Conservation (phyloP, 2,113 vertebrate species). For the Phalacrocorax brasilianus region DNA sequence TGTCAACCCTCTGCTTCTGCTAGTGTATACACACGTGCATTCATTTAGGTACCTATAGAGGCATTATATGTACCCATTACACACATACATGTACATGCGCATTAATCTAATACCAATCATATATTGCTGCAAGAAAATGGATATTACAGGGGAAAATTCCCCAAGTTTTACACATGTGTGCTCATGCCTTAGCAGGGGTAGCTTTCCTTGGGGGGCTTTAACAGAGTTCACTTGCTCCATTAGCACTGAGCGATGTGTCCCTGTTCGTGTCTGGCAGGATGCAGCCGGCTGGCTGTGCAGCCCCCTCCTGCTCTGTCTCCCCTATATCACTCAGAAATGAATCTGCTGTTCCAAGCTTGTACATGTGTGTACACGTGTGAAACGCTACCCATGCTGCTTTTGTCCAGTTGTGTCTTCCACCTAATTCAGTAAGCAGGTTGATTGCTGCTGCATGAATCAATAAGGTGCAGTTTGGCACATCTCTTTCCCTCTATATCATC, state of each 20-base stretch:
- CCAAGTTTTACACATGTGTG: fast-evolving
- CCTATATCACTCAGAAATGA: background rate
- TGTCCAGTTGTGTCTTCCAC: background rate
- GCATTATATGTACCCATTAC: background rate
- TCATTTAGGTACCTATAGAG: fast-evolving
- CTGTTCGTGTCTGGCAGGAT: background rate
- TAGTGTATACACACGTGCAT: fast-evolving
- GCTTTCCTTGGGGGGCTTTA: background rate
- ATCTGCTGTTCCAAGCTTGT: background rate
- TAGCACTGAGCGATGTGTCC: fast-evolving
- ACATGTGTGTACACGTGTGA: no score
- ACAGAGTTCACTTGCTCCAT: fast-evolving
- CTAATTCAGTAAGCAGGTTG: background rate
- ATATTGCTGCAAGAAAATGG: background rate
- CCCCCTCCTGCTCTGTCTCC: background rate
- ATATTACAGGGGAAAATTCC: background rate
- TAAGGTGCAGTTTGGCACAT: background rate
- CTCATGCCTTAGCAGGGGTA: background rate
- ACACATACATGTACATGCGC: fast-evolving
- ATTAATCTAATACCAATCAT: background rate
- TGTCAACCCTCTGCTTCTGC: background rate
- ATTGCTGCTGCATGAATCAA: background rate
- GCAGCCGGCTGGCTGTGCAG: background rate
- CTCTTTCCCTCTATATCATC: background rate
- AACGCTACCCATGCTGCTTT: background rate